Base-by-base conservation (phyloP, 2,888 invertebrate species). In the Thera britannica region DNA sequence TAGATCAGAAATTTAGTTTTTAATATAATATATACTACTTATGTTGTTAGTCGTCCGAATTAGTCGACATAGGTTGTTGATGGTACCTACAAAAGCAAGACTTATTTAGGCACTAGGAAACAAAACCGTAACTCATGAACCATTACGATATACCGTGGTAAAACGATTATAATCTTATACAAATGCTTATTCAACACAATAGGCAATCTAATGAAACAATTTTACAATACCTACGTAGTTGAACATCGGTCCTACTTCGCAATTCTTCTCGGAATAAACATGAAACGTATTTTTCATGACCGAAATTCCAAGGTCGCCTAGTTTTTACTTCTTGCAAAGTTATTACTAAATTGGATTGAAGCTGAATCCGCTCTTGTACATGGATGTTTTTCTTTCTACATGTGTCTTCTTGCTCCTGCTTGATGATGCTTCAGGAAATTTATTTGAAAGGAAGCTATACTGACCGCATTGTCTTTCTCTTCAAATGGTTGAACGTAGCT, bases 121-220 rank as follows among this genome's bases (percentile, higher is more conserved):
- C 62, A 58, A 63, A 60, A 56, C 58, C 62, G 56, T 63, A 70
- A 63, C 62, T 70, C 71, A 70, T 70, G 66, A 64, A 57, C 59
- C 64, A 62, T 68, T 67, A 69, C 62, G 67, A 72, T 57, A 59
- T 60, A 58, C 68, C 74, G 72, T 75, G 74, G 74, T 68, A 75
- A 75, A 68, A 60, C 54, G 75, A 75, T 75, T 64, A n/a, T 65
- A 60, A 76, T 76, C 72, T 72, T 55, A 44, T 61, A 57, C 63
- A 68, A 75, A 72, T 71, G 64, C 65, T 61, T 58, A 67, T 54
- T 35, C 46, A 60, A 71, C 65, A 76, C 75, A 76, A 76, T 74
- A 62, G 70, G 12, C 70, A 56, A 51, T 69, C 60, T 49, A 72
- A 69, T 68, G 35, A 67, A 69, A 58, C 55, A 72, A 72, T 71